phyloP scores from a whole-genome alignment of 2,113 vertebrate species.

The Petrocephalus zakoni region DNA sequence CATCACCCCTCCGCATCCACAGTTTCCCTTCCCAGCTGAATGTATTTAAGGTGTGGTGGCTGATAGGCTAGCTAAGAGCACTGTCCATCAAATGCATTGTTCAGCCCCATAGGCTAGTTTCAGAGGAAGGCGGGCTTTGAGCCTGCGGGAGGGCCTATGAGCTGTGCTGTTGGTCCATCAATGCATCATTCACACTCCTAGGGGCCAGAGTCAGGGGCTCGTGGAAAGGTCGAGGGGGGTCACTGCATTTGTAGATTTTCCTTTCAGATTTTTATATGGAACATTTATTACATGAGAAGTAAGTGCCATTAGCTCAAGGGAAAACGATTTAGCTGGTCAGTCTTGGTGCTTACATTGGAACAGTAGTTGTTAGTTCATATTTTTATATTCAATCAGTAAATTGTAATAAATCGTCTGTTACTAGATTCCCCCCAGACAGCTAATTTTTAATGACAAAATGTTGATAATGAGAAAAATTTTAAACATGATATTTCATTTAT shows the following conservation, averaged over 20 bases:
- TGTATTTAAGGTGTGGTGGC: conserved; percentile 48
- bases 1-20: background rate
- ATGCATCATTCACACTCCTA: background rate
- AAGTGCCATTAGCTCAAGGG: conserved; percentile 69
- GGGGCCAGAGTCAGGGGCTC: conserved; percentile 9
- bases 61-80: background rate
- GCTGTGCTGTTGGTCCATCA: background rate
- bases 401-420: background rate
- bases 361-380: background rate
- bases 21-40: conserved; percentile 59
- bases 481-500: background rate
- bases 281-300: conserved; percentile 54
- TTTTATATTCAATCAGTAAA: background rate
- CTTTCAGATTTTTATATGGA: conserved; percentile 20
- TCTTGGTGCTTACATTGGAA: background rate
- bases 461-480: background rate
- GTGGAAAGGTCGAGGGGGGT: conserved; percentile 12
- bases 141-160: background rate
- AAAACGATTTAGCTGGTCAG: conserved; percentile 39
- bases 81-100: background rate
- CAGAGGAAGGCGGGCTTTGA: background rate
- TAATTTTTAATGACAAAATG: background rate
- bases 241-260: conserved; percentile 30
- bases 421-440: background rate
- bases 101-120: background rate